Evolutionary conservation across 2,888 invertebrate genomes (phyloP), one percentile per base, ranked within the genome.

Genomic region (Tiliacea aurago): DNA sequence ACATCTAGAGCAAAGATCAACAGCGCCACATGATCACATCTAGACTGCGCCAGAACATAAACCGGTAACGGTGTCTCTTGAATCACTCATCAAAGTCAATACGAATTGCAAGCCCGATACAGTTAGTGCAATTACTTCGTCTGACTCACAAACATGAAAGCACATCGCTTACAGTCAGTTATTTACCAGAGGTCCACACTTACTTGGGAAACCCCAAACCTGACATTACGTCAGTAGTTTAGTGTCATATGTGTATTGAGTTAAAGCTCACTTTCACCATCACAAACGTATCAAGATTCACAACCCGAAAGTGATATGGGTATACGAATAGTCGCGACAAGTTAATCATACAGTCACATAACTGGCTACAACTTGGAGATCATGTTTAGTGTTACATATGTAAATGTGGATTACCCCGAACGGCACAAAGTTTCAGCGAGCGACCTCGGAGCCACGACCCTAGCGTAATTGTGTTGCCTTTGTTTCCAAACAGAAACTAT

Each of bases 11-110:
- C 78, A 70, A 51, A 69, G 51, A 64, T 66, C 59, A 13, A 10
- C 37, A 28, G n/a, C 10, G 18, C 62, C 78, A 68, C 56, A 5
- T 56, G 67, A 41, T 53, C 67, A 75, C 64, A 81, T 80, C 71
- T 81, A 79, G 74, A 78, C 82, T 76, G 71, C 49, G 47, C 58
- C 65, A 59, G 43, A 67, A 41, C 72, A 43, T 45, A 43, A 51
- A 64, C 64, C 62, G 33, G 47, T 85, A 86, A 86, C 87, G 81
- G 85, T 79, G 67, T 33, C 56, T 65, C n/a, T 45, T 73, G 69
- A 83, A 78, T 68, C 65, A 75, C 61, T 61, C 37, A 41, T 37
- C 65, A 71, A 64, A 71, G n/a, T 73, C 79, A 67, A 67, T 62
- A 45, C 55, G 11, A 70, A 70, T 43, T 79, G 77, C 71, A 68